phyloP scores from a whole-genome alignment of 2,888 invertebrate species.

The Calliscelio sp. region DNA sequence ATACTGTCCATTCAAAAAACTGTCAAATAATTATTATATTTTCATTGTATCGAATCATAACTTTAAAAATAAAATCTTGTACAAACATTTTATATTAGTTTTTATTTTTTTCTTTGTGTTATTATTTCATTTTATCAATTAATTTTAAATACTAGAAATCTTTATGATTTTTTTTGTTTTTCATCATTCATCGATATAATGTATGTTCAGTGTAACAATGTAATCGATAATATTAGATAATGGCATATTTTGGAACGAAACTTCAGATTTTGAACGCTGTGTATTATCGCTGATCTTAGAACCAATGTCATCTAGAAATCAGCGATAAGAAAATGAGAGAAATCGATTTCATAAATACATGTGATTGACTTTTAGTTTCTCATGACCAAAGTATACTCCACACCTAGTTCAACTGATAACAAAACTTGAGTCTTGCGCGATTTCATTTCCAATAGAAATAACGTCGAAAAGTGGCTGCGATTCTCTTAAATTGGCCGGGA shows the following conservation, averaged over 20 bases:
- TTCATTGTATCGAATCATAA: no score
- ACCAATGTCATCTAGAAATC: conserved; percentile 52
- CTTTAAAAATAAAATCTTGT: no score
- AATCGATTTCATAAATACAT: conserved; percentile 42
- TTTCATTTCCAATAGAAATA: neutral
- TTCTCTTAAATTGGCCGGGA: conserved; percentile 9
- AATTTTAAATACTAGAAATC: no score
- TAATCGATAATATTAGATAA: conserved; percentile 59
- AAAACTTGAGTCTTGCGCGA: no score
- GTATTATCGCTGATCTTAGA: conserved; percentile 45
- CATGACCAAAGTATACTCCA: neutral
- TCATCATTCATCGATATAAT: conserved; percentile 18
- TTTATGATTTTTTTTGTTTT: no score
- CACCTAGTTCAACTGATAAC: conserved; percentile 10
- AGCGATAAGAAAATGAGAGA: conserved; percentile 50
- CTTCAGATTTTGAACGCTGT: conserved; percentile 31
- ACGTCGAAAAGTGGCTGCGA: conserved; percentile 4
- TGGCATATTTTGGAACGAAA: conserved; percentile 55
- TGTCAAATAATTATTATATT: no score
- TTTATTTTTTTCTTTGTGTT: no score
- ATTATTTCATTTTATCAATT: no score
- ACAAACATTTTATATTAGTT: no score
- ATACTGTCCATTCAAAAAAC: conserved; percentile 2
- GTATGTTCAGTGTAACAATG: no score
- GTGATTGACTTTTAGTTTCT: neutral